Evolutionary conservation across 64 coral and sea anemone species (phyloP), one percentile per base, ranked within the genome.

Genomic region (Cladopsammia gracilis): DNA sequence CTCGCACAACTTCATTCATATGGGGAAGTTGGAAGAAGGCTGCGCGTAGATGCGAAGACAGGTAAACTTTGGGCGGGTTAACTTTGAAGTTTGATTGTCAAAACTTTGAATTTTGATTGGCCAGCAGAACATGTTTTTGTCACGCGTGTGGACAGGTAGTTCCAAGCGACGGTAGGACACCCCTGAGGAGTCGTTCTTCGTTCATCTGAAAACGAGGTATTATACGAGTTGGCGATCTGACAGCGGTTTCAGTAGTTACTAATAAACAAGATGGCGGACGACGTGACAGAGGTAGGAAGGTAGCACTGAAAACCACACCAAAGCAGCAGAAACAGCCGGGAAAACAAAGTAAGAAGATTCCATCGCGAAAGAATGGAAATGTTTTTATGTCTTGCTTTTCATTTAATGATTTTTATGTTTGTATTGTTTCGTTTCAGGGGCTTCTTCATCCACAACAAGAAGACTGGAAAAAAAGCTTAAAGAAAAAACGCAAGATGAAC

Each of bases 241-340:
- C 78, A 82, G 78, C 78, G 57, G 78, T 34, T 62, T 62, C 53
- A n/a, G 15, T 0, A 64, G 16, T 68, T 84, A n/a, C n/a, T n/a
- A n/a, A n/a, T n/a, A 48, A 62, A 23, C 19, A 65, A 83, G 59
- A 83, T 83, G 80, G 62, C 62, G 60, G 80, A 65, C 8, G 80
- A 68, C 58, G 5, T 23, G 18, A 22, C n/a, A 8, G 10, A 68
- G 24, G 61, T 2, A 48, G n/a, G 12, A 19, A 18, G 14, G 1
- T 75, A 4, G 7, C 44, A 49, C 16, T 20, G 19, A 19, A 43
- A 64, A 34, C 34, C 43, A 51, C 51, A 66, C 44, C 80, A 46
- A 66, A n/a, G 20, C 60, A 48, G 47, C 44, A 5, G 60, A 68
- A 68, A 6, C 80, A 84, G 11, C 14, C 80, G 3, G 45, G n/a